Base-by-base conservation (phyloP, 1,140 invertebrate genomes). In the Formica exsecta region DNA sequence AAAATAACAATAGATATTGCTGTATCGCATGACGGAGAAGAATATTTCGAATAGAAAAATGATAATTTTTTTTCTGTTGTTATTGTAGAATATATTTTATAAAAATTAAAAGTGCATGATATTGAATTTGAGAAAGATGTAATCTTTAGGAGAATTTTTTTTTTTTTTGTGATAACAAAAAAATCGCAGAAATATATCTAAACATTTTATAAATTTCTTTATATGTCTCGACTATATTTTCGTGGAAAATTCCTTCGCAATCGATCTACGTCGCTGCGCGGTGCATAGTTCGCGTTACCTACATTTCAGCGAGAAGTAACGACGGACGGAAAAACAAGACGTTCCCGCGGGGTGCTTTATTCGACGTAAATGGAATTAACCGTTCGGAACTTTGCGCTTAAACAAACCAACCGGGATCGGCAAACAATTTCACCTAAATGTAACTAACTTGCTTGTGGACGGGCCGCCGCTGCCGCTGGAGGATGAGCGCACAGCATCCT, bases 351-450 rank as follows among this genome's bases (percentile, higher is more conserved):
- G 76, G 41, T 41, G 44, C 44, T 71, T 16, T 66, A 36, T 57
- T 51, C 36, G 76, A 70, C 76, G 87, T 83, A 93, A 93, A 92
- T 93, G 92, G 87, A 92, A 92, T 93, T 92, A 93, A 93, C 89
- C 86, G 91, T 89, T 89, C 87, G 90, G 89, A 91, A 89, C 86
- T 93, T 88, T 59, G 88, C 90, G 90, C 92, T 90, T 89, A 92
- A 93, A 92, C 91, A 93, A 92, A 92, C 92, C 87, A 86, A 87
- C 86, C 85, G 84, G 76, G 61, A 80, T 79, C n/a, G 80, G 77
- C 87, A 90, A 93, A 93, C 91, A 93, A 92, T 93, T 92, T 91
- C 77, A 54, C 64, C 54, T 62, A 85, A 84, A 89, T 86, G 91
- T 80, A 90, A 87, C 83, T 84, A 88, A 87, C 73, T 41, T 74